Conservation (phyloP, 2,113 vertebrate genomes). For the Phaetusa simplex region DNA sequence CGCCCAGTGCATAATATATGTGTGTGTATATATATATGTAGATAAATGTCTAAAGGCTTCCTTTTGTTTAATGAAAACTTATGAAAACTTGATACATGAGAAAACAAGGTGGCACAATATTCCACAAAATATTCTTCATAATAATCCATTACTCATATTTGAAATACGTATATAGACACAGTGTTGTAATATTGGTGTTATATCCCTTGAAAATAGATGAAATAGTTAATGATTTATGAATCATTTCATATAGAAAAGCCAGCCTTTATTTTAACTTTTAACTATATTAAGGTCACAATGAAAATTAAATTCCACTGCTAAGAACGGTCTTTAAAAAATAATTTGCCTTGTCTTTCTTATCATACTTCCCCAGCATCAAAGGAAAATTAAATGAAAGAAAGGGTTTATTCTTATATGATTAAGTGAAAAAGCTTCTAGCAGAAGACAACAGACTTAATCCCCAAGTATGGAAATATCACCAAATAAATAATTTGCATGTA, state of each 20-base stretch:
- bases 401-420: background rate
- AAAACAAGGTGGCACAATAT: background rate
- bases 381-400: background rate
- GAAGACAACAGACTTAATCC: background rate
- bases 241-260: background rate
- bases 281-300: background rate
- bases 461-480: background rate
- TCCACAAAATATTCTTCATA: background rate
- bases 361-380: background rate
- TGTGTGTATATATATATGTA: background rate
- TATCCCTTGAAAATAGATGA: background rate
- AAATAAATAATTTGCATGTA: background rate
- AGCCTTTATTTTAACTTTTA: background rate
- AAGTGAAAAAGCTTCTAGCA: background rate
- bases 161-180: background rate
- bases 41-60: background rate
- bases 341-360: background rate
- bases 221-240: background rate
- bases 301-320: background rate
- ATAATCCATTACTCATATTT: background rate
- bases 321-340: background rate
- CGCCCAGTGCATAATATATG: fast-evolving
- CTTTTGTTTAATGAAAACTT: background rate
- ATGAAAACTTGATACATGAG: background rate
- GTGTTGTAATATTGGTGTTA: background rate